A percentile compares a stretch with the other conserved stretches of the same genome.
phyloP scores from a whole-genome alignment of 2,888 invertebrate genomes.

The Synergus umbraculus region DNA sequence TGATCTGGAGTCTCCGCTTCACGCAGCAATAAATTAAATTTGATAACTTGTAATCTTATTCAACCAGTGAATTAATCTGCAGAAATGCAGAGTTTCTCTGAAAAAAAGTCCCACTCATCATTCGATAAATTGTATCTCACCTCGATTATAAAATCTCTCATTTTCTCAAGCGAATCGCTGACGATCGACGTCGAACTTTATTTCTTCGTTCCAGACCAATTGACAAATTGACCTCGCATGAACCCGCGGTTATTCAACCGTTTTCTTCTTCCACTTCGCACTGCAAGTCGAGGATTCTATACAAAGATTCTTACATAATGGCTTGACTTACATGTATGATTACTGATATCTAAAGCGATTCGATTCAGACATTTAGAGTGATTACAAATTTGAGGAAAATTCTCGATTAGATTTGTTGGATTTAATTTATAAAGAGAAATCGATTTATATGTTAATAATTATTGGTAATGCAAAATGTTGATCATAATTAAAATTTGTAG shows the following conservation, averaged over 20 bases:
- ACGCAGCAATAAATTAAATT: slow-evolving; percentile 5
- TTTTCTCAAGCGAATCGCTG: slow-evolving; percentile 23
- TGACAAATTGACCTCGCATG: slow-evolving; percentile 55
- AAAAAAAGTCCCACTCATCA: slow-evolving; percentile 8
- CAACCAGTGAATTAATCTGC: slow-evolving; percentile 41
- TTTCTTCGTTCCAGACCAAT: slow-evolving; percentile 48
- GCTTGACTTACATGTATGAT: slow-evolving; percentile 20
- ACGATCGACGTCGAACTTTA: slow-evolving; percentile 40
- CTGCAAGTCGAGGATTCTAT: slow-evolving; percentile 14
- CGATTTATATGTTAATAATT: too few relatives aligned
- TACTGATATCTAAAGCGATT: not conserved
- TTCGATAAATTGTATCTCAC: not conserved
- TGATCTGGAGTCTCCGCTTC: not conserved
- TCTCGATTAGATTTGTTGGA: not conserved
- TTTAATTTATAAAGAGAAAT: not conserved
- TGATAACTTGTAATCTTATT: not conserved
- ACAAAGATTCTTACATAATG: slow-evolving; percentile 27
- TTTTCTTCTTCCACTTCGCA: slow-evolving; percentile 46
- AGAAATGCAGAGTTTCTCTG: slow-evolving; percentile 4
- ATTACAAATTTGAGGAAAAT: not conserved
- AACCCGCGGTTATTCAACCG: slow-evolving; percentile 52
- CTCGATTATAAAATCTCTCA: slow-evolving; percentile 12
- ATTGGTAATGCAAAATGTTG: too few relatives aligned
- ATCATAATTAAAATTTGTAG: too few relatives aligned
- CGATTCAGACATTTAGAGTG: not conserved